Conservation (phyloP, 1,140 invertebrate genomes). For the Neotoxoptera formosana region DNA sequence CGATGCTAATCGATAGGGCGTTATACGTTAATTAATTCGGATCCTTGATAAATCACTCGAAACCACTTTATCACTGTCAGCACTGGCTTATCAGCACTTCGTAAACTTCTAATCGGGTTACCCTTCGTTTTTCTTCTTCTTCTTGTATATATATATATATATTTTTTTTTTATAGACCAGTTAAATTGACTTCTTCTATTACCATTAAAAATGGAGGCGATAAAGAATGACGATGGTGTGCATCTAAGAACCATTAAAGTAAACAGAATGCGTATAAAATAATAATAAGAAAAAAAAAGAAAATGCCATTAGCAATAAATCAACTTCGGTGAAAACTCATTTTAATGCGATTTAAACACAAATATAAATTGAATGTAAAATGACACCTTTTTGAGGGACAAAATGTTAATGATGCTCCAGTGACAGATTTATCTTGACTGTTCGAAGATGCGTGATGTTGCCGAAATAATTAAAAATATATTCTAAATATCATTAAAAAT, state of each 20-base stretch:
- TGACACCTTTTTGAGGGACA: neutral
- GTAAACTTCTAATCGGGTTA: slow-evolving; percentile 54
- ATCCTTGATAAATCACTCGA: slow-evolving; percentile 57
- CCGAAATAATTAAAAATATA: neutral
- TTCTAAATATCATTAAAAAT: neutral
- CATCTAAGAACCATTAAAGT: slow-evolving; percentile 53
- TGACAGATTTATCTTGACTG: slow-evolving; percentile 11
- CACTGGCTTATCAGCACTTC: slow-evolving; percentile 47
- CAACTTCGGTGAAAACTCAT: slow-evolving; percentile 44
- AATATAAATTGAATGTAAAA: slow-evolving; percentile 54
- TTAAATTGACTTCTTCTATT: slow-evolving; percentile 57
- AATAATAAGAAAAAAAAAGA: slow-evolving; percentile 3
- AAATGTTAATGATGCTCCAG: neutral
- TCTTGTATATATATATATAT: neutral
- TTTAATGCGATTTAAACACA: slow-evolving; percentile 48
- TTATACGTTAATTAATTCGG: slow-evolving; percentile 52
- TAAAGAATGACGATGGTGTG: slow-evolving; percentile 49
- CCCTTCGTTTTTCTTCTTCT: neutral
- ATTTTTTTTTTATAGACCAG: slow-evolving; percentile 43
- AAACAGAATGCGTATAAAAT: slow-evolving; percentile 47
- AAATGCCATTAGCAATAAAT: slow-evolving; percentile 54
- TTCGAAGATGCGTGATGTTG: neutral
- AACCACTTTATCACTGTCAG: slow-evolving; percentile 56
- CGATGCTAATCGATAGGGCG: slow-evolving; percentile 46
- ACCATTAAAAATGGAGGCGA: slow-evolving; percentile 52